phyloP scores from a whole-genome alignment of 1,140 invertebrate genomes.

The Drosophila ananassae region DNA sequence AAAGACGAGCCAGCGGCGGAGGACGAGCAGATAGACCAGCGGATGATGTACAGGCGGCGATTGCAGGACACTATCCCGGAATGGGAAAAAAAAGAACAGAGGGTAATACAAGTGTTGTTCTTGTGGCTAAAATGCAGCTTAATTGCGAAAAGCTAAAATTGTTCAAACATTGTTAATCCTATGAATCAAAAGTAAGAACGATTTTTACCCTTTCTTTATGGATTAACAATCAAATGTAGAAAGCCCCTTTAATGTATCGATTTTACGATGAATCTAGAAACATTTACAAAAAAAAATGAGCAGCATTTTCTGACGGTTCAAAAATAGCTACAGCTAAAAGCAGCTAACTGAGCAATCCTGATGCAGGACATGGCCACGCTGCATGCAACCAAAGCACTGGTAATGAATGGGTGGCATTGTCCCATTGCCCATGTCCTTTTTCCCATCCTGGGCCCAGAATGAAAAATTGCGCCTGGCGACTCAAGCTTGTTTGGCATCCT shows the following conservation, averaged over 20 bases:
- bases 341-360: constrained; percentile 9
- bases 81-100: constrained; percentile 7
- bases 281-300: not conserved
- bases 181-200: no score
- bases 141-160: not conserved
- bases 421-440: constrained; percentile 24
- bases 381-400: constrained; percentile 61
- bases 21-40: constrained; percentile 52
- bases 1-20: constrained; percentile 49
- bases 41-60: constrained; percentile 75
- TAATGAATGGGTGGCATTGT: constrained; percentile 70
- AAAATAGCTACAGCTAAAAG: not conserved
- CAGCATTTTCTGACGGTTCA: no score
- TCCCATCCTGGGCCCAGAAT: constrained; percentile 47
- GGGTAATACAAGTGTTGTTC: constrained; percentile 3
- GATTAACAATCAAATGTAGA: no score
- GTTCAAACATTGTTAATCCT: no score
- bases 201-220: no score
- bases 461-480: constrained; percentile 72
- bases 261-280: no score
- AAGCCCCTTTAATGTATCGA: no score
- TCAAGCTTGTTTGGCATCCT: constrained; percentile 79
- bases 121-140: not conserved
- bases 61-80: constrained; percentile 58
- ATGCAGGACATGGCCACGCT: constrained; percentile 34